Evolutionary conservation across 2,888 invertebrate species (phyloP).

Genomic region (Patella pellucida): DNA sequence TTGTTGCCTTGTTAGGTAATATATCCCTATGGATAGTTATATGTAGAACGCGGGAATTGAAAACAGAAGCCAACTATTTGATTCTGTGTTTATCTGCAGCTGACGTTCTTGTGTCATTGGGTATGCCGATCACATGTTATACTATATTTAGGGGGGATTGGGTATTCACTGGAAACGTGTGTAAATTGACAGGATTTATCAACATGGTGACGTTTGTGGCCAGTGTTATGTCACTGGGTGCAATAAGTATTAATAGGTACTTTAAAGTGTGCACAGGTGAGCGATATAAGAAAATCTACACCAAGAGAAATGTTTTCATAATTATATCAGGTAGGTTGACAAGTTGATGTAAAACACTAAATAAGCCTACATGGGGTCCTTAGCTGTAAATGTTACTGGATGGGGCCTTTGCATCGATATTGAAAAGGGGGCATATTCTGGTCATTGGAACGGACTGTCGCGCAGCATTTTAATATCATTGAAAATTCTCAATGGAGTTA

Average conservation of each 20-base stretch:
- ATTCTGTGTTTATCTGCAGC: slow-evolving; percentile 57
- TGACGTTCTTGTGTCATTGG: slow-evolving; percentile 60
- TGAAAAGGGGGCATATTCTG: no score
- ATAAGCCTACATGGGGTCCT: no score
- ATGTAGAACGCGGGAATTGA: slow-evolving; percentile 36
- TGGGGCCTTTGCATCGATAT: no score
- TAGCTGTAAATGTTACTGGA: no score
- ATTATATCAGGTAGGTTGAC: slow-evolving; percentile 50
- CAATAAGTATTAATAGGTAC: slow-evolving; percentile 65
- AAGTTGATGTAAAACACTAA: no score
- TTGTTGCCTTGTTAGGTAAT: slow-evolving; percentile 49
- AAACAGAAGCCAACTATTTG: slow-evolving; percentile 49
- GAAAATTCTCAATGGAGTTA: no score
- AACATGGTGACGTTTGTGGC: slow-evolving; percentile 64
- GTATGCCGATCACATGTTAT: slow-evolving; percentile 57
- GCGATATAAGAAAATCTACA: slow-evolving; percentile 52
- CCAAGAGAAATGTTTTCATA: slow-evolving; percentile 44
- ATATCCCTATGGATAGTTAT: slow-evolving; percentile 54
- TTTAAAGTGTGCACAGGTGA: slow-evolving; percentile 57
- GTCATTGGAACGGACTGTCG: no score
- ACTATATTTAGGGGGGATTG: slow-evolving; percentile 48
- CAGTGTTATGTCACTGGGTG: slow-evolving; percentile 64
- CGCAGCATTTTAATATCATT: no score
- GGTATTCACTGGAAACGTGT: slow-evolving; percentile 43
- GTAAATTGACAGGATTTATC: slow-evolving; percentile 52